phyloP scores from a whole-genome alignment of 2,888 invertebrate species.

The Xylophagus ater region DNA sequence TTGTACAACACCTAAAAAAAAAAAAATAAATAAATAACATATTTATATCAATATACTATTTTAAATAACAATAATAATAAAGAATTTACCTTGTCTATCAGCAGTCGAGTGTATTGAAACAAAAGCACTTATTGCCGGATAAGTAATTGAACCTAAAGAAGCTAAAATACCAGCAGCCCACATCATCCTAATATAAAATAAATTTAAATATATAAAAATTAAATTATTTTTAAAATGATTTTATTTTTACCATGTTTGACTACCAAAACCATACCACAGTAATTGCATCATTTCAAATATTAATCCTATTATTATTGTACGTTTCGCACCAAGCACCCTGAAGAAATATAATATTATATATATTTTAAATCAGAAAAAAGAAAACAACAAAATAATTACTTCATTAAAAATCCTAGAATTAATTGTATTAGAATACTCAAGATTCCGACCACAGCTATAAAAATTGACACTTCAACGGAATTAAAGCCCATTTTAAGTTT shows the following conservation, averaged over 20 bases:
- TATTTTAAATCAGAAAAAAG: background rate
- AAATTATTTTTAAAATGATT: conserved; percentile 9
- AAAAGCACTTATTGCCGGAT: conserved; percentile 97
- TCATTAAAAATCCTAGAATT: conserved; percentile 69
- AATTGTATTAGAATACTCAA: conserved; percentile 93
- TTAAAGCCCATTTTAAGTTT: conserved; percentile 95
- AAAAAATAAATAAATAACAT: conserved; percentile 3
- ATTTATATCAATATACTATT: background rate
- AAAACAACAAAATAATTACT: conserved; percentile 29
- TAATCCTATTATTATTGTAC: conserved; percentile 94
- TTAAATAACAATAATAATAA: background rate
- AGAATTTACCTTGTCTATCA: conserved; percentile 76
- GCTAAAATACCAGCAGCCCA: conserved; percentile 97
- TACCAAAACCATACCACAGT: conserved; percentile 95
- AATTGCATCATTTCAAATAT: conserved; percentile 94
- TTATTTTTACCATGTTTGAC: conserved; percentile 69
- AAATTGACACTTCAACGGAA: conserved; percentile 89
- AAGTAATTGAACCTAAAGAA: conserved; percentile 91
- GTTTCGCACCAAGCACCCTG: conserved; percentile 82
- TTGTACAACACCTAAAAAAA: conserved; percentile 61
- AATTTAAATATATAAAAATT: conserved; percentile 1
- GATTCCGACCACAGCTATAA: conserved; percentile 93
- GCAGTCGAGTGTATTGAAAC: conserved; percentile 94
- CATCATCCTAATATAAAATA: conserved; percentile 68
- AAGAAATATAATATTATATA: background rate